Conservation (phyloP, 2,797 vertebrate genomes). For the Falco berigora region DNA sequence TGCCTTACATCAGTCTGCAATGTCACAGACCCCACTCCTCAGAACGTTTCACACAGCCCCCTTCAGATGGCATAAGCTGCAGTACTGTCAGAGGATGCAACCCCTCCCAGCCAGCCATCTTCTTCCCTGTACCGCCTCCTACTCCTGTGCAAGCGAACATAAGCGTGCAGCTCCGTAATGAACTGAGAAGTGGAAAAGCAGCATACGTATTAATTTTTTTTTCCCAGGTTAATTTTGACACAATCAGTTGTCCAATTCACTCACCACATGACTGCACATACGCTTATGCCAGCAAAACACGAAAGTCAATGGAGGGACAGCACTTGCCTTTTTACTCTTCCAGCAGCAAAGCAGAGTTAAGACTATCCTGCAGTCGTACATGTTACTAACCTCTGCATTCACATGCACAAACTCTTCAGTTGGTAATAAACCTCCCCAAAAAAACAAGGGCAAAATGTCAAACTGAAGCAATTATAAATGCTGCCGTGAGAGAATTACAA, state of each 20-base stretch:
- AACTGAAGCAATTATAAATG: background rate
- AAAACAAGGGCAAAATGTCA: background rate
- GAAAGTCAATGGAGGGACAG: background rate
- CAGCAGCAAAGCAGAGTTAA: background rate
- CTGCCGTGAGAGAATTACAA: background rate
- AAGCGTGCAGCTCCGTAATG: background rate
- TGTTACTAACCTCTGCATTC: background rate
- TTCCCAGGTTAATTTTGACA: background rate
- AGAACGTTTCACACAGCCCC: background rate
- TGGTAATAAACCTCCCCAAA: background rate
- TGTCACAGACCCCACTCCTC: rapidly evolving
- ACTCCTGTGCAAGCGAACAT: background rate
- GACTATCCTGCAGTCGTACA: background rate
- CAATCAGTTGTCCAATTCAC: background rate
- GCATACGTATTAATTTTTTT: background rate
- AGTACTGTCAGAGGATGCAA: background rate
- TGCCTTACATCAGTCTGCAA: background rate
- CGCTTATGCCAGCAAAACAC: background rate
- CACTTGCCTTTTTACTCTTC: background rate
- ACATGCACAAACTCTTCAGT: background rate
- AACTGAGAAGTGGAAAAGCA: background rate
- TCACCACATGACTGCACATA: background rate
- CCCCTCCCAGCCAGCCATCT: background rate
- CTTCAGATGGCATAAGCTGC: background rate
- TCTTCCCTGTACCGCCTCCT: background rate